Conservation (phyloP, 2,888 invertebrate species). For the Ashinkailepas kermadecensis region DNA sequence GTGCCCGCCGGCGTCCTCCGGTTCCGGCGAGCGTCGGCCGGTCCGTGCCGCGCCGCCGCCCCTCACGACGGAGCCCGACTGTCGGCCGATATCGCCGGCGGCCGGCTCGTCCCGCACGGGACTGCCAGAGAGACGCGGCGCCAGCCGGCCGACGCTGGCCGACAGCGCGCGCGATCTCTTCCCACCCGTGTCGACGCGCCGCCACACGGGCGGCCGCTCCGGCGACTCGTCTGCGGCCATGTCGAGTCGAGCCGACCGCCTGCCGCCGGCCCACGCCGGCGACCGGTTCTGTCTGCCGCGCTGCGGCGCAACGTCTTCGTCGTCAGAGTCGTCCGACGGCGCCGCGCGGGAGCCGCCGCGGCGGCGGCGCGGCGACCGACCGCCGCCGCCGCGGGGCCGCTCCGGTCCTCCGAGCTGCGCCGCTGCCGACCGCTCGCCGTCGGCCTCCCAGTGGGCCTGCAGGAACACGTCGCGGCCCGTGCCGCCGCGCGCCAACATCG, state of each 20-base stretch:
- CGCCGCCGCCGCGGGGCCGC: not conserved
- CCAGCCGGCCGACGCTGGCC: no score
- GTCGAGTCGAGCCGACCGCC: not conserved
- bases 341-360: not conserved
- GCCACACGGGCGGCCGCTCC: no score
- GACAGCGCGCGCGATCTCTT: no score
- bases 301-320: not conserved
- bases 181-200: no score
- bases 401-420: not conserved
- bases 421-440: not conserved
- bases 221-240: not conserved
- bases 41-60: not conserved
- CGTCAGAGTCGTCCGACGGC: not conserved
- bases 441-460: conserved; percentile 5
- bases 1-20: not conserved
- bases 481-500: conserved; percentile 1
- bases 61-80: not conserved
- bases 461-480: not conserved
- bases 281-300: not conserved
- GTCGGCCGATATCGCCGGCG: no score
- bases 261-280: not conserved
- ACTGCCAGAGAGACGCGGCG: no score
- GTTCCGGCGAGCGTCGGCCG: not conserved
- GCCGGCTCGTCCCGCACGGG: no score
- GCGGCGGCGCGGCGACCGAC: not conserved